These are phyloP conservation scores for Eupeodes luniger DNA, from an alignment of 2,888 invertebrate genomes.

Conservation along the genomic window DNA sequence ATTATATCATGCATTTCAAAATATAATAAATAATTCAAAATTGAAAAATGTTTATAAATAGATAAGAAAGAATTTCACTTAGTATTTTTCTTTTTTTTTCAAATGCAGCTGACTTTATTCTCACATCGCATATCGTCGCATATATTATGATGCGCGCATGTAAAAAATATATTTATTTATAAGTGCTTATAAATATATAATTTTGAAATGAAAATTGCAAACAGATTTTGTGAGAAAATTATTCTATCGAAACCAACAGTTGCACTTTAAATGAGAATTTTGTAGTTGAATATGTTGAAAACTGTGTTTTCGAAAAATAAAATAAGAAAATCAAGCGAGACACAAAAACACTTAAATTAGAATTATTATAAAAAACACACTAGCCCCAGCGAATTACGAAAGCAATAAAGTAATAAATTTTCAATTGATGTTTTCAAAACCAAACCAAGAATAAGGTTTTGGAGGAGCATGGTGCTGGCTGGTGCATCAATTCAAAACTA, in stretches of 20 bases:
- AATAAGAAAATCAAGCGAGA: not conserved
- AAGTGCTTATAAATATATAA: not conserved
- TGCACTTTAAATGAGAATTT: not conserved
- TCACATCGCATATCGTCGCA: slow-evolving; percentile 16
- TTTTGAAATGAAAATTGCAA: slow-evolving; percentile 14
- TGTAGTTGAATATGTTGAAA: too few species aligned
- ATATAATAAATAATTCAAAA: slow-evolving; percentile 66
- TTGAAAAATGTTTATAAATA: slow-evolving; percentile 5
- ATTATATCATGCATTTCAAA: not conserved
- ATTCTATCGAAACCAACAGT: not conserved
- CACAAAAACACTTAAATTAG: not conserved
- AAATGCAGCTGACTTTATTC: slow-evolving; percentile 58
- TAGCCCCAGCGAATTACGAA: not conserved
- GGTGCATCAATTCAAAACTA: not conserved
- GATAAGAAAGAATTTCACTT: slow-evolving; percentile 35
- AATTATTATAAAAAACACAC: not conserved
- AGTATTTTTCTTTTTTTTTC: slow-evolving; percentile 9
- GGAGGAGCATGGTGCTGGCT: not conserved
- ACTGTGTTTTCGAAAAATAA: not conserved
- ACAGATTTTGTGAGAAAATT: not conserved
- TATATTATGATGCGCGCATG: not conserved
- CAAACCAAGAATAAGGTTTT: not conserved
- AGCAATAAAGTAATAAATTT: slow-evolving; percentile 1
- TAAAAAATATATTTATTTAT: not conserved
- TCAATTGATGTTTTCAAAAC: slow-evolving; percentile 7